phyloP scores from a whole-genome alignment of 2,797 vertebrate species.

The Mus spretus region DNA sequence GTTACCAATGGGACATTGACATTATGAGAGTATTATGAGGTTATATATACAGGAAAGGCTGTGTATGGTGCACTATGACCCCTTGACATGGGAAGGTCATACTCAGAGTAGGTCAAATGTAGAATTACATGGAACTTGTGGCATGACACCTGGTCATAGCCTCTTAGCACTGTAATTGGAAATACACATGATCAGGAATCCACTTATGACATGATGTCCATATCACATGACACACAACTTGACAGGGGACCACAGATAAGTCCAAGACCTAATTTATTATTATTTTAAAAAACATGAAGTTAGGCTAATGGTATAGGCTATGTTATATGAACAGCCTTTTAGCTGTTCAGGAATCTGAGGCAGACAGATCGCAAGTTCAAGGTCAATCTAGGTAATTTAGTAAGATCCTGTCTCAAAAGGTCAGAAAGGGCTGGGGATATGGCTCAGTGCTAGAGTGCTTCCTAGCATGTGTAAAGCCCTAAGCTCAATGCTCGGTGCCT shows the following conservation, averaged over 20 bases:
- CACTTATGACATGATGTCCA: not conserved
- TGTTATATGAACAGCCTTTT: not conserved
- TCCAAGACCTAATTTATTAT: slow-evolving; percentile 74
- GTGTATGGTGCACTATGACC: not conserved
- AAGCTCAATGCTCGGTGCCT: not conserved
- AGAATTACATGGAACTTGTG: not conserved
- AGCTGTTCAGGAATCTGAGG: not conserved
- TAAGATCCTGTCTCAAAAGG: not conserved
- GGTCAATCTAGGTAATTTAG: not conserved
- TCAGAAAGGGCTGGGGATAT: not conserved
- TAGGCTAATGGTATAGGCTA: not conserved
- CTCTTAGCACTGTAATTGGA: not conserved
- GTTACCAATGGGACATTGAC: not conserved
- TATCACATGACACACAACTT: not conserved
- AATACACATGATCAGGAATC: not conserved
- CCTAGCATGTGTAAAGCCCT: not conserved
- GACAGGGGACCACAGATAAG: not conserved
- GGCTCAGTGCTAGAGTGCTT: not conserved
- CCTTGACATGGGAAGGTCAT: not conserved
- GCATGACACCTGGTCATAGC: not conserved
- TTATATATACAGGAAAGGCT: not conserved
- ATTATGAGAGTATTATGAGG: not conserved
- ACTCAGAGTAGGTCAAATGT: not conserved
- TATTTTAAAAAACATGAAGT: not conserved
- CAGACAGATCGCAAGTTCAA: not conserved